A percentile compares a stretch with the other conserved stretches of the same genome.
Conservation (phyloP, 2,888 invertebrate species). For the Anoplius nigerrimus region DNA sequence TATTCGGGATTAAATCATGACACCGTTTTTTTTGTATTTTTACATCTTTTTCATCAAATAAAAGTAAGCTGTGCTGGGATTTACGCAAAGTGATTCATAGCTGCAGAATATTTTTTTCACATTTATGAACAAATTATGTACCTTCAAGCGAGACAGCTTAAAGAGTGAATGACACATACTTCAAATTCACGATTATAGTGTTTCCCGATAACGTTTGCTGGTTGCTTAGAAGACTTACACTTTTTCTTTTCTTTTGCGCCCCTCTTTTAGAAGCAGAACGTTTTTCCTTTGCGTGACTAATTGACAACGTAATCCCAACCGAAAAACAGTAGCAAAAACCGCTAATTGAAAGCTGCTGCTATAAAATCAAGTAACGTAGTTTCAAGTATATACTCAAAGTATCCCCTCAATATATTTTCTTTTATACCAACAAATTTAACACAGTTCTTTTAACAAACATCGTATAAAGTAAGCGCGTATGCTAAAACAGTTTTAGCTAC, state of each 20-base stretch:
- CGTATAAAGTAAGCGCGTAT: slow-evolving; percentile 51
- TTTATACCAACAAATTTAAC: slow-evolving; percentile 66
- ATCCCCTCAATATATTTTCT: slow-evolving; percentile 59
- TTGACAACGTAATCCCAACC: too few relatives aligned
- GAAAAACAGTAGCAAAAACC: not conserved
- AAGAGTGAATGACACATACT: not conserved
- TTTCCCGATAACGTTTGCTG: not conserved
- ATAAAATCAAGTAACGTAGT: slow-evolving; percentile 28
- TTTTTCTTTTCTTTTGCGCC: slow-evolving; percentile 4
- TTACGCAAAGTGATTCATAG: not conserved
- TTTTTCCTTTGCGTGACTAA: too few relatives aligned
- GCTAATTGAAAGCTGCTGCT: slow-evolving; percentile 12
- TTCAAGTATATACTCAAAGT: slow-evolving; percentile 54
- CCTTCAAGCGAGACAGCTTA: too few relatives aligned
- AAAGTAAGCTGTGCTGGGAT: not conserved
- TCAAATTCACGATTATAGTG: not conserved
- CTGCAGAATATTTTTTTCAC: not conserved
- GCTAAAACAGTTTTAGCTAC: slow-evolving; percentile 21
- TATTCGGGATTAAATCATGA: not conserved
- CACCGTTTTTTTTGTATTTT: not conserved
- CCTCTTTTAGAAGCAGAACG: not conserved
- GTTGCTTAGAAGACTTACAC: slow-evolving; percentile 14
- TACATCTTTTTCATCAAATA: not conserved
- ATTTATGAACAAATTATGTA: not conserved
- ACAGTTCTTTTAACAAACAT: slow-evolving; percentile 60